Evolutionary conservation across 2,888 invertebrate genomes (phyloP).

Genomic region (Allophyes oxyacanthae): DNA sequence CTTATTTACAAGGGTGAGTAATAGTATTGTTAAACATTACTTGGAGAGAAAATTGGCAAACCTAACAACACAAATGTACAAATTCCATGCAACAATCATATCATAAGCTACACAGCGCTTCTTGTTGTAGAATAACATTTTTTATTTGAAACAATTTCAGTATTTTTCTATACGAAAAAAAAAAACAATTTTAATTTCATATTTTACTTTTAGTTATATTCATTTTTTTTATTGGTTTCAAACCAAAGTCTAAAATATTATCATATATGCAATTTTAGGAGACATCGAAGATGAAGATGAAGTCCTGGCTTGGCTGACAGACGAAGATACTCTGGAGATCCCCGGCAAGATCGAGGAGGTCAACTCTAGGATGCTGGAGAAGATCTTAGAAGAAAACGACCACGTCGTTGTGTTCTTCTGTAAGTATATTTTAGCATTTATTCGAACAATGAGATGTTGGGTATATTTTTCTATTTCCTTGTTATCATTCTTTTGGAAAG

Average conservation of each 20-base stretch:
- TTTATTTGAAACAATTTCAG: too few relatives aligned
- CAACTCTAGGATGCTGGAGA: constrained; percentile 96
- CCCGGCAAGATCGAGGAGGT: constrained; percentile 98
- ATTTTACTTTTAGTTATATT: too few relatives aligned
- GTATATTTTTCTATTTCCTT: too few relatives aligned
- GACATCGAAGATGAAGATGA: constrained; percentile 97
- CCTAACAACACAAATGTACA: too few relatives aligned
- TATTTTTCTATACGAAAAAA: too few relatives aligned
- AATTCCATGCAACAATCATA: too few relatives aligned
- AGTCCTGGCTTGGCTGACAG: constrained; percentile 96
- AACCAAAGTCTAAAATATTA: neutral
- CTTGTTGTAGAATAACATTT: too few relatives aligned
- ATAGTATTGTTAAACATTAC: neutral
- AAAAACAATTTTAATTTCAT: too few relatives aligned
- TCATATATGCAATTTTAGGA: constrained; percentile 80
- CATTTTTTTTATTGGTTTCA: too few relatives aligned
- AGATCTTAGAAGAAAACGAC: constrained; percentile 95
- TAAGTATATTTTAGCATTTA: constrained; percentile 85
- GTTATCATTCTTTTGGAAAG: too few relatives aligned
- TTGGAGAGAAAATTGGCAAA: too few relatives aligned
- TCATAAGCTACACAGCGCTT: too few relatives aligned
- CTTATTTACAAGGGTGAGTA: constrained; percentile 92
- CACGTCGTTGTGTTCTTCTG: constrained; percentile 98
- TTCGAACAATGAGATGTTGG: neutral
- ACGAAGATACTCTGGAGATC: constrained; percentile 96